A percentile compares a stretch with the other conserved stretches of the same genome.
Conservation (phyloP, 2,113 vertebrate genomes). For the Nasalis larvatus region DNA sequence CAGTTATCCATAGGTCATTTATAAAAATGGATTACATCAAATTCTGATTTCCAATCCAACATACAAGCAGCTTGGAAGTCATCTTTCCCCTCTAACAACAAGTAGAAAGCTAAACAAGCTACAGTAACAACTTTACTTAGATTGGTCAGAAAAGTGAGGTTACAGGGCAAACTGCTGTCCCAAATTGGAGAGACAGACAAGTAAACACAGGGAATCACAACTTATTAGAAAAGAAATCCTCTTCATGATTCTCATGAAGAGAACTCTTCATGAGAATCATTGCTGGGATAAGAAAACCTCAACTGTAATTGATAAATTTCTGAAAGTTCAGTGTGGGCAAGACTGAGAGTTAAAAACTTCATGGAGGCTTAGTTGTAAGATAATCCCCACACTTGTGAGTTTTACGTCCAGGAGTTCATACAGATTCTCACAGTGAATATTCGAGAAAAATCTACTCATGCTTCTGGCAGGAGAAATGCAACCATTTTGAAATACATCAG, state of each 20-base stretch:
- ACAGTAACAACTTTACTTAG: too few relatives aligned
- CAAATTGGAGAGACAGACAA: background rate
- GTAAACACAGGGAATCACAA: background rate
- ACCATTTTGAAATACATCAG: background rate
- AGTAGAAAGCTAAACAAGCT: background rate
- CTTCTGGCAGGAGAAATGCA: background rate
- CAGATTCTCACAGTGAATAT: background rate
- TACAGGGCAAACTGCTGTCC: background rate
- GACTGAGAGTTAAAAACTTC: background rate
- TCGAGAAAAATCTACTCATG: background rate
- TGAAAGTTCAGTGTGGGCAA: background rate
- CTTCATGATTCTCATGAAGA: too few relatives aligned
- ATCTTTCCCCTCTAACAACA: background rate
- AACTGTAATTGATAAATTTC: background rate
- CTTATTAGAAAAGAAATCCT: background rate
- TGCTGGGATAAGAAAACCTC: background rate
- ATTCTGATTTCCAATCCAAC: background rate
- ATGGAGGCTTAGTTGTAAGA: background rate
- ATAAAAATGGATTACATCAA: background rate
- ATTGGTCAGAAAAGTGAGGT: background rate
- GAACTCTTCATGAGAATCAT: background rate
- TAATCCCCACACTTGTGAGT: background rate
- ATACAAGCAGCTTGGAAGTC: background rate
- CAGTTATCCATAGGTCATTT: background rate
- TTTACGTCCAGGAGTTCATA: background rate